phyloP scores from a whole-genome alignment of 2,797 vertebrate species.

The Acanthornis magna region DNA sequence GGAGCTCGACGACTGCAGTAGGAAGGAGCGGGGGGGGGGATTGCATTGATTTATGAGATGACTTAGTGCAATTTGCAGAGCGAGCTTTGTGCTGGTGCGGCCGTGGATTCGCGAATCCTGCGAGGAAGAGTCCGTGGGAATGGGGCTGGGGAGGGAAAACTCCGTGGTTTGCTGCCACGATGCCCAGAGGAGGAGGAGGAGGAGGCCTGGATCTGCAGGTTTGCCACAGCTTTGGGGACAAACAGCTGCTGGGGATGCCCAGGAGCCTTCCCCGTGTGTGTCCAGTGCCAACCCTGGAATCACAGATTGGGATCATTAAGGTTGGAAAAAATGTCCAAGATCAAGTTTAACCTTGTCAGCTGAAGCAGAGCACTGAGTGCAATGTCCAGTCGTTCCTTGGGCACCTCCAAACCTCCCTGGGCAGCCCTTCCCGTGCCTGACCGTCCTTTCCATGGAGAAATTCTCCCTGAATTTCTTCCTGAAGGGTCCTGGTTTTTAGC shows the following conservation, averaged over 20 bases:
- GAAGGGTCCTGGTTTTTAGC: background rate
- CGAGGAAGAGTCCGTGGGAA: background rate
- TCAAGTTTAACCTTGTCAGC: accelerated
- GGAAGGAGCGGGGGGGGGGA: constrained; percentile 3
- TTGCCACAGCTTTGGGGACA: background rate
- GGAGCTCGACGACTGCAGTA: constrained; percentile 44
- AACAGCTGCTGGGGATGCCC: background rate
- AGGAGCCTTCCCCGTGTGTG: background rate
- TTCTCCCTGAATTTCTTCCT: background rate
- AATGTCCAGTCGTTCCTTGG: accelerated
- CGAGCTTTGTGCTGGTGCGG: background rate
- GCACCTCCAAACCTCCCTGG: background rate
- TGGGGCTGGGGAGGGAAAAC: background rate
- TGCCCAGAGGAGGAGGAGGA: background rate
- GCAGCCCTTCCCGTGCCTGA: background rate
- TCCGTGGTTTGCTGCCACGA: background rate
- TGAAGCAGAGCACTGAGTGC: background rate
- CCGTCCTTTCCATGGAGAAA: background rate
- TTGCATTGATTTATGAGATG: constrained; percentile 3
- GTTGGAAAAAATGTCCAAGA: background rate
- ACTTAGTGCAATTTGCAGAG: background rate
- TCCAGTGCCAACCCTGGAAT: background rate
- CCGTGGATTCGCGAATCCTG: background rate
- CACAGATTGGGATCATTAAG: too few species aligned
- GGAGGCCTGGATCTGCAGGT: accelerated